Conservation (phyloP, 2,113 vertebrate genomes). For the Lanius collurio region DNA sequence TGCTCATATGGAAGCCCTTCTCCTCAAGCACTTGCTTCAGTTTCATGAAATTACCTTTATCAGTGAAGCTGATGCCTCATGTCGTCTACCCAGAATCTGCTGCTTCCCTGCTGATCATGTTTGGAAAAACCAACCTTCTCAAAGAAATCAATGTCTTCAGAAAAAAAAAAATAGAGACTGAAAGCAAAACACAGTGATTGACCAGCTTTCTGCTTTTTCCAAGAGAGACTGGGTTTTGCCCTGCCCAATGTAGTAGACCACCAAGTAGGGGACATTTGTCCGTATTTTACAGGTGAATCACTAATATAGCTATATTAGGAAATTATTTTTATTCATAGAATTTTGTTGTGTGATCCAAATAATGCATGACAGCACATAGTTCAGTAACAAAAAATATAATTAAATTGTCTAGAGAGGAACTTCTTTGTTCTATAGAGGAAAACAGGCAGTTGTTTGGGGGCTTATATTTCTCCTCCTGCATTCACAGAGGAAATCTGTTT, state of each 20-base stretch:
- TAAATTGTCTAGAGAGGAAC: background rate
- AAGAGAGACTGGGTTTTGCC: background rate
- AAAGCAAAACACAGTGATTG: background rate
- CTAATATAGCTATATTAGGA: background rate
- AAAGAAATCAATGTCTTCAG: background rate
- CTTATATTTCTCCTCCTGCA: background rate
- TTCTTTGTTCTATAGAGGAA: background rate
- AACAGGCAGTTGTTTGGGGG: background rate
- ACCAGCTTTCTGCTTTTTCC: background rate
- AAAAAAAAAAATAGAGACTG: background rate
- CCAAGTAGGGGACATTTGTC: background rate
- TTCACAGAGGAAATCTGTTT: constrained; percentile 30
- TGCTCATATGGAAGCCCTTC: rapidly evolving
- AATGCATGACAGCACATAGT: background rate
- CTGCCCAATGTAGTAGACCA: background rate
- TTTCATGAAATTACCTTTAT: background rate
- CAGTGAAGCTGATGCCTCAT: background rate
- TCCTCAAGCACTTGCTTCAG: background rate
- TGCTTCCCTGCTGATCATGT: rapidly evolving
- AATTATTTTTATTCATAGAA: background rate
- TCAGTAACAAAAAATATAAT: background rate
- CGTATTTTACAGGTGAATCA: background rate
- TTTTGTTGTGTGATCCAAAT: background rate
- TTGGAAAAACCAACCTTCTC: background rate
- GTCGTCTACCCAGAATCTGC: background rate